Percentiles rank a stretch among this genome's conserved stretches.
Conservation (phyloP, 30 jellyfish, hydroid and myxozoan genomes). For the Hydra vulgaris region DNA sequence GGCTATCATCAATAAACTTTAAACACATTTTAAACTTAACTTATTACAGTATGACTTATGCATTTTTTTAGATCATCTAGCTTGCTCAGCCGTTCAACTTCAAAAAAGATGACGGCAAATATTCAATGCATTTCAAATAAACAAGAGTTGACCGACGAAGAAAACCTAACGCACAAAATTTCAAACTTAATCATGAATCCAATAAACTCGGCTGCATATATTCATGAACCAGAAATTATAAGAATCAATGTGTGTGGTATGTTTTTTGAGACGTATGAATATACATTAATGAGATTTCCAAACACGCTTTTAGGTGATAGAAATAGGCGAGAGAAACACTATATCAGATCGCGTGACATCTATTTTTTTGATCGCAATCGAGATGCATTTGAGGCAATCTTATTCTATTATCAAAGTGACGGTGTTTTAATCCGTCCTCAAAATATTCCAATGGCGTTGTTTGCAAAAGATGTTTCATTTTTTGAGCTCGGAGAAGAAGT, state of each 20-base stretch:
- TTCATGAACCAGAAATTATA: conserved; percentile 54
- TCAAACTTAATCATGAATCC: not conserved
- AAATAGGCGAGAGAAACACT: conserved; percentile 33
- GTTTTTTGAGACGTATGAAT: conserved; percentile 64
- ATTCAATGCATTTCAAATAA: not conserved
- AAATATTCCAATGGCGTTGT: conserved; percentile 70
- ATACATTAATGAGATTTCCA: conserved; percentile 61
- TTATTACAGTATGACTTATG: too few relatives aligned
- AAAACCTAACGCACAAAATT: too few relatives aligned
- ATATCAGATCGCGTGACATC: conserved; percentile 44
- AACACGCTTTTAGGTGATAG: conserved; percentile 72
- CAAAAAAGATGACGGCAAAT: not conserved
- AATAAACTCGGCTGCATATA: not conserved
- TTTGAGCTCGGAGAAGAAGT: conserved; percentile 81
- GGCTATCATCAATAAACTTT: too few relatives aligned
- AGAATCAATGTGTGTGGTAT: conserved; percentile 75
- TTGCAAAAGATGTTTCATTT: conserved; percentile 68
- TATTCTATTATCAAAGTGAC: conserved; percentile 75
- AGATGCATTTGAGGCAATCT: conserved; percentile 85
- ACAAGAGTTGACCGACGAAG: not conserved
- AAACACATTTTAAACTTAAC: too few relatives aligned
- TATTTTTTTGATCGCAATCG: conserved; percentile 86
- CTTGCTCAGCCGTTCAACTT: too few relatives aligned
- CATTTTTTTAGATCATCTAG: too few relatives aligned
- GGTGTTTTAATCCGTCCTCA: conserved; percentile 86